phyloP scores from a whole-genome alignment of 2,113 vertebrate species.

The Tamias sibiricus region DNA sequence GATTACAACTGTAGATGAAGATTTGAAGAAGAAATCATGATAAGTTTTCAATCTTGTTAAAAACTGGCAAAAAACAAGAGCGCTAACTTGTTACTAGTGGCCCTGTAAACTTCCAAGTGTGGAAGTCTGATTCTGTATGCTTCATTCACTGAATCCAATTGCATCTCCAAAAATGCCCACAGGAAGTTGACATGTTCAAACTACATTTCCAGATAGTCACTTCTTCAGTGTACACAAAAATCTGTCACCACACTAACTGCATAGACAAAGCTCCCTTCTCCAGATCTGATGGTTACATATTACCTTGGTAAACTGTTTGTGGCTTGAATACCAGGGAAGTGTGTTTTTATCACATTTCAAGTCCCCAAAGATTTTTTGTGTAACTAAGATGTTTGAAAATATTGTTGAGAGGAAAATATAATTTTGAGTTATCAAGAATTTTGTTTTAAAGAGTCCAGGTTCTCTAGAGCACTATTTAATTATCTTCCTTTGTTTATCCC shows the following conservation, averaged over 20 bases:
- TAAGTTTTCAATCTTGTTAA: constrained; percentile 67
- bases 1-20: constrained; percentile 57
- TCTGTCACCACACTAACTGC: neutral
- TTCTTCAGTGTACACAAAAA: neutral
- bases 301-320: neutral
- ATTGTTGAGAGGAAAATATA: too few species aligned
- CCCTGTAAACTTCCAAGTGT: constrained; percentile 63
- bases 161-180: neutral
- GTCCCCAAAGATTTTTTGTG: neutral
- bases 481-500: neutral
- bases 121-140: constrained; percentile 48
- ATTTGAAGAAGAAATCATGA: neutral
- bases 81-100: constrained; percentile 63
- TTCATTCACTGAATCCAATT: neutral
- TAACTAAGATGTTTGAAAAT: neutral
- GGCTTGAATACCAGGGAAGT: neutral
- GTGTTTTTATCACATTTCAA: neutral
- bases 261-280: neutral
- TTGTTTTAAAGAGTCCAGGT: neutral
- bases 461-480: neutral
- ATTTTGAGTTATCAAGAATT: neutral
- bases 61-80: constrained; percentile 26
- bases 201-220: neutral
- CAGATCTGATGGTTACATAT: too few species aligned
- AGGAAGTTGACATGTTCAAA: neutral